Evolutionary conservation across 2,888 invertebrate genomes (phyloP).

Genomic region (Macrosiphum euphorbiae): DNA sequence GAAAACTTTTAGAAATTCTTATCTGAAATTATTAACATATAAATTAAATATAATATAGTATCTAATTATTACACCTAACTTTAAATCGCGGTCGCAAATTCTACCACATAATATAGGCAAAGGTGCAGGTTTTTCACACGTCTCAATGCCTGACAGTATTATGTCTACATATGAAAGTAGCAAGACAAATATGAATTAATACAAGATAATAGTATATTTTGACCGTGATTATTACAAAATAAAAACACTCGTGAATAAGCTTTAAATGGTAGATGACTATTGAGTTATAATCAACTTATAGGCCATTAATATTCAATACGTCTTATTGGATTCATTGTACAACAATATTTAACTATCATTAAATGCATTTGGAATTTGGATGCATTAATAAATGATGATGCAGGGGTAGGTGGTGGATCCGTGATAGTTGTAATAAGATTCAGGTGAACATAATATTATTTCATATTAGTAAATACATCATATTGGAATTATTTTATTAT

Average conservation of each 20-base stretch:
- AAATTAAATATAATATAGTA: background rate
- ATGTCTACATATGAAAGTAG: background rate
- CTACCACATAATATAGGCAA: background rate
- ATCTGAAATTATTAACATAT: background rate
- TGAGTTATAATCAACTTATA: no score
- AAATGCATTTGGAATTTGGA: background rate
- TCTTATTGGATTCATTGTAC: background rate
- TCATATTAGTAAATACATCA: background rate
- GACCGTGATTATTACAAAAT: background rate
- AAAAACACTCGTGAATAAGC: background rate
- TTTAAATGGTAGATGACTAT: background rate
- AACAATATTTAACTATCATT: no score
- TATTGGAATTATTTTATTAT: background rate
- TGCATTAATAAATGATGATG: background rate
- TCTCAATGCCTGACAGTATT: background rate
- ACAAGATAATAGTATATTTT: background rate
- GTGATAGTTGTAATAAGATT: background rate
- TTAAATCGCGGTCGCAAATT: background rate
- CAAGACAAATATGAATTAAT: background rate
- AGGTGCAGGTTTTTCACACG: background rate
- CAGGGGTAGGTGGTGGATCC: background rate
- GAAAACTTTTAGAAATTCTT: background rate
- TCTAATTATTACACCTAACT: background rate
- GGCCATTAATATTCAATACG: background rate
- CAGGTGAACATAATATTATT: background rate